Conservation (phyloP, 2,113 vertebrate genomes). For the Cyprinodon variegatus region DNA sequence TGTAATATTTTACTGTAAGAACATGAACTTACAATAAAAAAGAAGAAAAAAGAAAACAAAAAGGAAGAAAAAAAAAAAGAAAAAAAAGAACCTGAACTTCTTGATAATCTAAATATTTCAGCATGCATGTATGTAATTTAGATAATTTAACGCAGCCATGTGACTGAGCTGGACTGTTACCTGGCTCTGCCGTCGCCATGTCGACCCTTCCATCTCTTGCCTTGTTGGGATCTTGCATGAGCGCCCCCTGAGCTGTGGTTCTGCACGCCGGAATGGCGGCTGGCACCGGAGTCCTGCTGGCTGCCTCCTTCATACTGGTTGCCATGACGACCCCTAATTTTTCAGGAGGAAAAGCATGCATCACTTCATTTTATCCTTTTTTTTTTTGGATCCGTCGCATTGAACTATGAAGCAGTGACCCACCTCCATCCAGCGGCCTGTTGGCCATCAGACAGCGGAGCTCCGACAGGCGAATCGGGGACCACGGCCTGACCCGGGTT, state of each 20-base stretch:
- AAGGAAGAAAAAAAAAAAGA: no score
- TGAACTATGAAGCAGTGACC: not conserved
- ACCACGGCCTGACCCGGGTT: slow-evolving; percentile 91
- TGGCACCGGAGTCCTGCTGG: slow-evolving; percentile 87
- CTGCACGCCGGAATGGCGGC: slow-evolving; percentile 86
- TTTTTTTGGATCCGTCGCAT: no score
- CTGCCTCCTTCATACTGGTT: slow-evolving; percentile 86
- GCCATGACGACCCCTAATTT: slow-evolving; percentile 83
- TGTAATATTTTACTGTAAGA: no score
- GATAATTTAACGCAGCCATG: no score
- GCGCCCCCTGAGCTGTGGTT: slow-evolving; percentile 84
- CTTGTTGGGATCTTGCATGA: slow-evolving; percentile 86
- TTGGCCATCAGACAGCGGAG: slow-evolving; percentile 87
- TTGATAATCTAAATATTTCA: no score
- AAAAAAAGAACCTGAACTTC: no score
- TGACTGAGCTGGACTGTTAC: slow-evolving; percentile 23
- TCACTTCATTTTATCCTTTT: no score
- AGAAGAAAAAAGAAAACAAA: no score
- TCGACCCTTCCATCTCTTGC: slow-evolving; percentile 88
- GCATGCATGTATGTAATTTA: no score
- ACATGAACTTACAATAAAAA: no score
- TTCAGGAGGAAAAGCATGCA: no score
- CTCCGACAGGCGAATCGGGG: slow-evolving; percentile 80
- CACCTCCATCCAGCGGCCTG: slow-evolving; percentile 91
- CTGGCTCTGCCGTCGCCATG: slow-evolving; percentile 82